Percentiles rank a stretch among this genome's conserved stretches.
Conservation (phyloP, 1,140 invertebrate genomes). For the Zaprionus kolodkinae region DNA sequence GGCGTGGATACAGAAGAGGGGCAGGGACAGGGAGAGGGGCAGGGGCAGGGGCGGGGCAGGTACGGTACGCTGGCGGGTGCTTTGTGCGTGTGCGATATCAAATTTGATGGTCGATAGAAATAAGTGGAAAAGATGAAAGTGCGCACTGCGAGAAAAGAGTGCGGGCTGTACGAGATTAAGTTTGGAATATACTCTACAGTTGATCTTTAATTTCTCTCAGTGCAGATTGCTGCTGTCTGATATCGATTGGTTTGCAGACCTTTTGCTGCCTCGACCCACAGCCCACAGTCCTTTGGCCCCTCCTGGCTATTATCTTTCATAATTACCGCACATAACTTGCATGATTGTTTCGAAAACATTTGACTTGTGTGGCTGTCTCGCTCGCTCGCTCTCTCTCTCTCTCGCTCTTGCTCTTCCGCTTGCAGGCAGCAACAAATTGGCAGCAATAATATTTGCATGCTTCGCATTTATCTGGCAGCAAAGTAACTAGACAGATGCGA, state of each 20-base stretch:
- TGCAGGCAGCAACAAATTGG: background rate
- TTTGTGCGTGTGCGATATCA: constrained; percentile 23
- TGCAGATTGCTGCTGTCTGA: background rate
- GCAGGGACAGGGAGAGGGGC: background rate
- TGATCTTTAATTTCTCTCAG: background rate
- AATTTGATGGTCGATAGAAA: constrained; percentile 41
- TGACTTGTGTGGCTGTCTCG: background rate
- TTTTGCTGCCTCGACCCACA: too few species aligned
- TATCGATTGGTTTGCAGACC: constrained; percentile 6
- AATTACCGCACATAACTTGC: constrained; percentile 31
- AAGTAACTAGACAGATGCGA: constrained; percentile 54
- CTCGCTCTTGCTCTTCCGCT: background rate
- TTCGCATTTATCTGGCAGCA: constrained; percentile 42
- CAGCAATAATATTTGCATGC: constrained; percentile 41
- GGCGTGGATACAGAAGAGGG: background rate
- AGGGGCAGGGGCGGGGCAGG: background rate
- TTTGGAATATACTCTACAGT: too few species aligned
- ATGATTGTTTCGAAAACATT: constrained; percentile 12
- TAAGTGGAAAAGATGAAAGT: constrained; percentile 27
- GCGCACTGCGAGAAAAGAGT: constrained; percentile 7
- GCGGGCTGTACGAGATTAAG: too few species aligned
- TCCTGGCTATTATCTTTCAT: constrained; percentile 20
- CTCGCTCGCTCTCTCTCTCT: background rate
- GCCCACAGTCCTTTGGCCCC: background rate
- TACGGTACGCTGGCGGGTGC: background rate